phyloP scores from a whole-genome alignment of 2,113 vertebrate genomes.

The Grammomys surdaster region DNA sequence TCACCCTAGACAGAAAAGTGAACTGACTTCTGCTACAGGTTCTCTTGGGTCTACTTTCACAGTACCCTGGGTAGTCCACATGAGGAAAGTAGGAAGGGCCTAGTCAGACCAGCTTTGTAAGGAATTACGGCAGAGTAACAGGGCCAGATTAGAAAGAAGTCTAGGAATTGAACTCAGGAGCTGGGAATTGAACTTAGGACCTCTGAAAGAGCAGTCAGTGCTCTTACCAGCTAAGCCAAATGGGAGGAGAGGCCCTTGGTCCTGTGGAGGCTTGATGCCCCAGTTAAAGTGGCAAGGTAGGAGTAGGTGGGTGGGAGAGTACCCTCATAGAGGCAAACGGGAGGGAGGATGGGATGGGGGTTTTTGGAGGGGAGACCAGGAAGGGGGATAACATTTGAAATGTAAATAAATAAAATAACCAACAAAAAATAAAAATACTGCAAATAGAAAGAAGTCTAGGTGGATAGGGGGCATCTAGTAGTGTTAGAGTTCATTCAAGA shows the following conservation, averaged over 20 bases:
- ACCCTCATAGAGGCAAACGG: no score
- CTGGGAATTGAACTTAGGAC: neutral
- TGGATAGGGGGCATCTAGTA: neutral
- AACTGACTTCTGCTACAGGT: neutral
- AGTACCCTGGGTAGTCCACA: neutral
- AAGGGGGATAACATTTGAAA: no score
- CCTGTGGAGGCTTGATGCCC: no score
- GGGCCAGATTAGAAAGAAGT: neutral
- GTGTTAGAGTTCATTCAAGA: neutral
- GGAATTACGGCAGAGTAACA: neutral
- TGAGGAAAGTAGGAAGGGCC: neutral
- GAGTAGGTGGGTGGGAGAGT: no score
- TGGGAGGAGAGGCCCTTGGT: no score
- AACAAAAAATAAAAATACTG: no score
- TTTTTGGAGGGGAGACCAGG: no score
- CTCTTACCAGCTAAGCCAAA: no score
- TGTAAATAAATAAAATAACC: no score
- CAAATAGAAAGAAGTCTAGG: neutral
- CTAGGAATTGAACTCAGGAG: neutral
- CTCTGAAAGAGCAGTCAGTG: no score
- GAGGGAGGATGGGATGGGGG: no score
- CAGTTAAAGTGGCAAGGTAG: no score
- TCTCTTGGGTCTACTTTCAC: neutral
- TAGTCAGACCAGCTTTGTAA: slow-evolving; percentile 8
- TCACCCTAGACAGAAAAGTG: neutral